Percentiles rank a stretch among this genome's conserved stretches.
Evolutionary conservation across 2,113 vertebrate genomes (phyloP).

Genomic region (Brevimyrus niger): DNA sequence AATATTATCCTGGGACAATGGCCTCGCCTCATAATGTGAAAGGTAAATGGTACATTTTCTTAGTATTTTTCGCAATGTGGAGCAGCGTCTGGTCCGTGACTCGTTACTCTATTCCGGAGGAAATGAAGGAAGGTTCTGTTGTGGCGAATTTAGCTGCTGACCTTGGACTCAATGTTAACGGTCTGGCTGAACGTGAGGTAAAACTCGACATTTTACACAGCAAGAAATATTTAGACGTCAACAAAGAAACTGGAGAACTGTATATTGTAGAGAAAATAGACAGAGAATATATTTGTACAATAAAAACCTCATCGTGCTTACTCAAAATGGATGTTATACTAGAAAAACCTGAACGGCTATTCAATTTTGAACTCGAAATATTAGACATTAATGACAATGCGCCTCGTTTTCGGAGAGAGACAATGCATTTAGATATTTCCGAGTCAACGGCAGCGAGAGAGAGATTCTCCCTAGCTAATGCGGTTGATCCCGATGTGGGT

Average conservation of each 20-base stretch:
- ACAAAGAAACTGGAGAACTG: not conserved
- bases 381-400: not conserved
- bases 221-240: not conserved
- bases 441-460: not conserved
- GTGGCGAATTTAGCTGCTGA: not conserved
- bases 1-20: no score
- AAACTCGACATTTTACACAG: not conserved
- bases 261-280: not conserved
- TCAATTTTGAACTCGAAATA: not conserved
- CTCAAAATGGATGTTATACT: not conserved
- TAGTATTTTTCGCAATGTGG: no score
- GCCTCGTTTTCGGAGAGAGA: not conserved
- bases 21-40: no score
- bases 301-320: not conserved
- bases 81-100: no score
- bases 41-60: no score
- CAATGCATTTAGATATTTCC: not conserved
- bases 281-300: not conserved
- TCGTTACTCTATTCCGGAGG: not conserved
- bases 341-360: not conserved
- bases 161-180: not conserved
- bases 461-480: not conserved
- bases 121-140: not conserved
- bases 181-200: not conserved
- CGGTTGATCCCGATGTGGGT: not conserved